Conservation (phyloP, 2,888 invertebrate species). For the Tetramorium bicarinatum region DNA sequence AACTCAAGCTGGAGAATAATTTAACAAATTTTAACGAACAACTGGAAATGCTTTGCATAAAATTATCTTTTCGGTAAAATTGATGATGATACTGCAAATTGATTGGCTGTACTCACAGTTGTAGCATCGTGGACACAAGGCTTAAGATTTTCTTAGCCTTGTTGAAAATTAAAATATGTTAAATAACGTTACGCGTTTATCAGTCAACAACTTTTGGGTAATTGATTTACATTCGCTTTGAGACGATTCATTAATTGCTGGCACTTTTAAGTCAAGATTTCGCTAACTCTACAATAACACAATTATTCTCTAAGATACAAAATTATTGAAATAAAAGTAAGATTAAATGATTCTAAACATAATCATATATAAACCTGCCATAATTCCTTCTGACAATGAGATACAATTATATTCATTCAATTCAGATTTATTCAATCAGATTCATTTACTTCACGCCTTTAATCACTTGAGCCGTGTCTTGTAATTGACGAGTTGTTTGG, state of each 20-base stretch:
- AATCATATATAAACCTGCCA: not conserved
- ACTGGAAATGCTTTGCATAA: constrained; percentile 58
- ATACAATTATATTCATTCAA: not conserved
- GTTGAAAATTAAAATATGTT: not conserved
- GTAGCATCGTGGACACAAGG: too few relatives aligned
- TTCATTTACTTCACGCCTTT: not conserved
- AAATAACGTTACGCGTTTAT: not conserved
- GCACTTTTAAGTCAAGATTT: not conserved
- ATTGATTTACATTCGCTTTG: not conserved
- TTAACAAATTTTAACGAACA: constrained; percentile 68
- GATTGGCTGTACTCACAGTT: too few relatives aligned
- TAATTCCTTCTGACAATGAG: not conserved
- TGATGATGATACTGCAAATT: too few relatives aligned
- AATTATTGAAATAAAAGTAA: not conserved
- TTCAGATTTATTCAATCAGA: not conserved
- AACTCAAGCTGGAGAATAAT: constrained; percentile 70
- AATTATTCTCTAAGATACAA: not conserved
- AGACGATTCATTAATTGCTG: not conserved
- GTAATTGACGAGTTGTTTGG: not conserved
- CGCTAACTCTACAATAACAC: not conserved
- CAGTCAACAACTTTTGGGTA: not conserved
- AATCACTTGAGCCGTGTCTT: not conserved
- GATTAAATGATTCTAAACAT: not conserved
- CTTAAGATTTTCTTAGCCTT: too few relatives aligned
- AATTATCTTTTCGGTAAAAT: too few relatives aligned